A percentile compares a stretch with the other conserved stretches of the same genome.
phyloP scores from a whole-genome alignment of 2,113 vertebrate genomes.

The Pithys albifrons region DNA sequence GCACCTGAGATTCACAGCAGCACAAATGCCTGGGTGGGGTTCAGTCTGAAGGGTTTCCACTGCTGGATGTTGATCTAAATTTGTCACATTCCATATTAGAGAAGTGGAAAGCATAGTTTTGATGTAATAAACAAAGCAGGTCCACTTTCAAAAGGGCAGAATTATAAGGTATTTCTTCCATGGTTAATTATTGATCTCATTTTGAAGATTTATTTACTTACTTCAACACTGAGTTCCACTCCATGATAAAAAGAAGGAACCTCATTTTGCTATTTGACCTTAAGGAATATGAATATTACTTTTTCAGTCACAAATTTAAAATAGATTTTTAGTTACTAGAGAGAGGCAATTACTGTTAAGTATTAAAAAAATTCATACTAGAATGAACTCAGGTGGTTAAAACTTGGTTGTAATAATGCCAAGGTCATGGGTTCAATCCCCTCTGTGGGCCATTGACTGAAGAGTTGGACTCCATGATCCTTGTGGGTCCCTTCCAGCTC shows the following conservation, averaged over 20 bases:
- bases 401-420: too few species aligned
- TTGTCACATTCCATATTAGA: not conserved
- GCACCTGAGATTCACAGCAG: not conserved
- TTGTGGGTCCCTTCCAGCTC: too few species aligned
- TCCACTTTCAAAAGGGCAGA: not conserved
- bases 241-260: not conserved
- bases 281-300: not conserved
- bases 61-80: not conserved
- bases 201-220: not conserved
- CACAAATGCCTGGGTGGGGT: not conserved
- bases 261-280: not conserved
- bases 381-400: too few species aligned
- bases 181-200: not conserved
- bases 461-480: too few species aligned
- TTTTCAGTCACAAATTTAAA: not conserved
- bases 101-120: not conserved
- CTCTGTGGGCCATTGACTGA: too few species aligned
- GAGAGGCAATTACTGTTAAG: not conserved
- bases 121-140: not conserved
- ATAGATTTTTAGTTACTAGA: not conserved
- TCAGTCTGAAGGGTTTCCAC: not conserved
- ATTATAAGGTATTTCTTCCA: not conserved
- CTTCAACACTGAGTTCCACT: not conserved
- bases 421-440: too few species aligned
- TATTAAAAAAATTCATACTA: not conserved